These are phyloP conservation scores for Charina bottae DNA, from an alignment of 2,113 vertebrate species.

Conservation along the genomic window DNA sequence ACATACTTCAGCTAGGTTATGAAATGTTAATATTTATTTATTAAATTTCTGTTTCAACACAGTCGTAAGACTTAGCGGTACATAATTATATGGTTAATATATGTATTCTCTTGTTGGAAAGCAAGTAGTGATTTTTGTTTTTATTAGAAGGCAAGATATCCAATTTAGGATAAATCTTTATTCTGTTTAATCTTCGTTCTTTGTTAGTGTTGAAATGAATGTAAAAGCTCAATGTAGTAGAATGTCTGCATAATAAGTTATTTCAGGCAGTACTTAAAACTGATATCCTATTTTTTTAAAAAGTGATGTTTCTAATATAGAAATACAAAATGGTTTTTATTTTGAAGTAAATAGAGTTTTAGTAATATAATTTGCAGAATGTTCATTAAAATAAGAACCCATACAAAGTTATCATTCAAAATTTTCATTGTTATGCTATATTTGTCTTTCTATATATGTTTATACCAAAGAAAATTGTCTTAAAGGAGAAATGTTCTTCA, in stretches of 20 bases:
- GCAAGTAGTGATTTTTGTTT: background rate
- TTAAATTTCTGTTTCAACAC: background rate
- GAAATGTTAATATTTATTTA: background rate
- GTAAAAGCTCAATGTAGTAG: slow-evolving; percentile 21
- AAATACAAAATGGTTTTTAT: background rate
- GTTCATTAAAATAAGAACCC: background rate
- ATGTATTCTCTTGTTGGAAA: background rate
- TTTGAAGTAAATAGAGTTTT: background rate
- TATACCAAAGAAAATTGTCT: background rate
- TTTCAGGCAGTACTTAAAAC: slow-evolving; percentile 25
- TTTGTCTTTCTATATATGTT: background rate
- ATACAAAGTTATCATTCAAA: background rate
- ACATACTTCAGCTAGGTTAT: background rate
- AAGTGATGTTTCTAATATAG: background rate
- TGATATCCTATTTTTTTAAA: background rate
- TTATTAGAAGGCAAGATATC: background rate
- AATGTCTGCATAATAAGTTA: slow-evolving; percentile 7
- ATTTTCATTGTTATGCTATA: background rate
- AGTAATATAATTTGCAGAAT: background rate
- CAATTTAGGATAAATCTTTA: background rate
- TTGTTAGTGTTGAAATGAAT: background rate
- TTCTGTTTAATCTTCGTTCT: background rate
- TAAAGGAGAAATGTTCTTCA: too few relatives aligned
- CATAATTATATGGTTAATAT: background rate
- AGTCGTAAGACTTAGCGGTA: background rate